A percentile compares a stretch with the other conserved stretches of the same genome.
Evolutionary conservation across 2,113 vertebrate species (phyloP).

Genomic region (Dasyurus viverrinus): DNA sequence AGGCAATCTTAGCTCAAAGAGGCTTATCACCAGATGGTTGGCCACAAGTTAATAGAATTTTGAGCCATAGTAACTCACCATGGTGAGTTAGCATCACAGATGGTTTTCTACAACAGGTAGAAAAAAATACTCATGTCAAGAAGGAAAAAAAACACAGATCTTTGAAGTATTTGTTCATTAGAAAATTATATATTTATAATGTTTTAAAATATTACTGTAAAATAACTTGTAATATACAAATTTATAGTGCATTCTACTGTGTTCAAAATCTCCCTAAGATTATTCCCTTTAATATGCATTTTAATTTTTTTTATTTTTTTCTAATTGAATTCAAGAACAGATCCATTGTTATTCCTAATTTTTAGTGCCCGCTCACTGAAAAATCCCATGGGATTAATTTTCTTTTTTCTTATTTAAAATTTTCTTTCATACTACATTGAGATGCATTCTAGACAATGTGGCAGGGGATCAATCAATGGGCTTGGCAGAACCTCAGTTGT

Average conservation of each 20-base stretch:
- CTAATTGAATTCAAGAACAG: neutral
- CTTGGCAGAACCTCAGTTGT: constrained; percentile 45
- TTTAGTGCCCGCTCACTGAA: neutral
- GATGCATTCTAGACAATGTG: neutral
- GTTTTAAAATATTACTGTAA: neutral
- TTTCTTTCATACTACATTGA: neutral
- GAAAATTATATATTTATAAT: neutral
- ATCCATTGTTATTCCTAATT: neutral
- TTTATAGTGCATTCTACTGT: neutral
- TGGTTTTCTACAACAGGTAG: neutral
- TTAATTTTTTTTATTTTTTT: constrained; percentile 39
- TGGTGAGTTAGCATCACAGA: neutral
- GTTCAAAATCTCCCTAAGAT: neutral
- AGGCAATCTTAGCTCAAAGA: neutral
- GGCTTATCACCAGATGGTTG: neutral
- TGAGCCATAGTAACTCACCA: neutral
- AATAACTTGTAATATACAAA: neutral
- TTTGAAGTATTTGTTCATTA: neutral
- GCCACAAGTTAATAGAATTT: neutral
- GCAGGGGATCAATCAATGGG: constrained; percentile 9
- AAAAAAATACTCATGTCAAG: neutral
- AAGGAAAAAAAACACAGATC: neutral
- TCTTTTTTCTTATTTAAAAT: neutral
- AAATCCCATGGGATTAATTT: neutral
- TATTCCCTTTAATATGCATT: neutral